phyloP scores from a whole-genome alignment of 2,113 vertebrate species.

The Artemisiospiza belli region DNA sequence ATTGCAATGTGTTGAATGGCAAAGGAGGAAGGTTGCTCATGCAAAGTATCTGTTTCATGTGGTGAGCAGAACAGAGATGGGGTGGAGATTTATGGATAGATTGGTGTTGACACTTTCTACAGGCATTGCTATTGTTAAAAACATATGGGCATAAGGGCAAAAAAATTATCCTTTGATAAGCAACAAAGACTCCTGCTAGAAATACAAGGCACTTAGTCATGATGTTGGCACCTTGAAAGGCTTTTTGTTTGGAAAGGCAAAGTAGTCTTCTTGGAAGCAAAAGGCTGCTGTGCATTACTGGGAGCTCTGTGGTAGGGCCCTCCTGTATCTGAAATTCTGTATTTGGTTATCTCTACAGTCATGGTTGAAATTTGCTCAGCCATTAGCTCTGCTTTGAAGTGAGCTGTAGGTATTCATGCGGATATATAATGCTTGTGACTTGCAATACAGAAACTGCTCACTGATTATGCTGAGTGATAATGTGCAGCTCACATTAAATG shows the following conservation, averaged over 20 bases:
- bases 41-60: conserved; percentile 7
- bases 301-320: not conserved
- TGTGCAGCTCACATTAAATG: not conserved
- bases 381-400: not conserved
- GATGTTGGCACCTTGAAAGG: not conserved
- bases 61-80: not conserved
- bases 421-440: not conserved
- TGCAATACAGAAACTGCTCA: not conserved
- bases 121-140: conserved; percentile 15
- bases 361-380: not conserved
- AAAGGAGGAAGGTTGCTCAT: not conserved
- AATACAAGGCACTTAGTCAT: not conserved
- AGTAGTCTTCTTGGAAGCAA: not conserved
- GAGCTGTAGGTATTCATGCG: not conserved
- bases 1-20: not conserved
- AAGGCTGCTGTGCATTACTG: not conserved
- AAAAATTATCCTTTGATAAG: not conserved
- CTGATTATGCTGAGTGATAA: not conserved
- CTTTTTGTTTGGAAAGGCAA: not conserved
- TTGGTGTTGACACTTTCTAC: conserved; percentile 13
- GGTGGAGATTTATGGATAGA: not conserved
- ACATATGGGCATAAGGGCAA: not conserved
- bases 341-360: not conserved
- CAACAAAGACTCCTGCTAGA: not conserved
- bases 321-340: not conserved